A percentile compares a stretch with the other conserved stretches of the same genome.
Evolutionary conservation across 2,797 vertebrate genomes (phyloP).

Genomic region (Macroramphosus scolopax): DNA sequence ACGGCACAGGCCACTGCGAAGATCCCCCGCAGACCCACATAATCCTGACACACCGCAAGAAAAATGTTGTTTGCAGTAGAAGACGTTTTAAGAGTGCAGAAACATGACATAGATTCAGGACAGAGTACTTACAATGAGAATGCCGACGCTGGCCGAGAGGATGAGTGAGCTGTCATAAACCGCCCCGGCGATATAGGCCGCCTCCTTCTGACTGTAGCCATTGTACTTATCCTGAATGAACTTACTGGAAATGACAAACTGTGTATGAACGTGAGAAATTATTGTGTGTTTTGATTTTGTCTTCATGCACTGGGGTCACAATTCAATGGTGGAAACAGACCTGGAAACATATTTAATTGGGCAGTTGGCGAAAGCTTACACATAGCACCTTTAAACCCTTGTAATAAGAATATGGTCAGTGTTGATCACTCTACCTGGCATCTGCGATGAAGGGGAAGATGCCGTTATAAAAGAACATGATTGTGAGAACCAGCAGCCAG

Average conservation of each 20-base stretch:
- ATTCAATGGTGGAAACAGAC: too few relatives aligned
- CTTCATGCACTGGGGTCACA: too few relatives aligned
- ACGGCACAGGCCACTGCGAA: constrained; percentile 75
- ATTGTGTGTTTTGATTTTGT: too few relatives aligned
- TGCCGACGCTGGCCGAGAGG: constrained; percentile 79
- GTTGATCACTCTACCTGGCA: constrained; percentile 70
- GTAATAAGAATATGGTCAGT: too few relatives aligned
- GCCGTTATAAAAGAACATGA: constrained; percentile 86
- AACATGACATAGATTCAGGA: too few relatives aligned
- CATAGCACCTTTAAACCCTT: too few relatives aligned
- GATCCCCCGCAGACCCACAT: constrained; percentile 76
- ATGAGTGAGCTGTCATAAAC: constrained; percentile 82
- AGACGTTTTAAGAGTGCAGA: too few relatives aligned
- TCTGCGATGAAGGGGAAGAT: constrained; percentile 85
- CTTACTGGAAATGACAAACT: constrained; percentile 70
- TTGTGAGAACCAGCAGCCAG: constrained; percentile 85
- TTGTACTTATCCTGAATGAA: constrained; percentile 88
- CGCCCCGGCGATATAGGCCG: constrained; percentile 78
- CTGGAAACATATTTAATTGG: too few relatives aligned
- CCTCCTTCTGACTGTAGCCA: constrained; percentile 82
- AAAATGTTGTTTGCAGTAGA: too few relatives aligned
- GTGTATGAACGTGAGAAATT: too few relatives aligned
- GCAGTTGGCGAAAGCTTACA: too few relatives aligned
- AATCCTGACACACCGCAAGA: constrained; percentile 67
- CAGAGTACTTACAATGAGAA: constrained; percentile 81